These are phyloP conservation scores for Chromoteleia sp. DNA, from an alignment of 2,888 invertebrate genomes.

Conservation along the genomic window DNA sequence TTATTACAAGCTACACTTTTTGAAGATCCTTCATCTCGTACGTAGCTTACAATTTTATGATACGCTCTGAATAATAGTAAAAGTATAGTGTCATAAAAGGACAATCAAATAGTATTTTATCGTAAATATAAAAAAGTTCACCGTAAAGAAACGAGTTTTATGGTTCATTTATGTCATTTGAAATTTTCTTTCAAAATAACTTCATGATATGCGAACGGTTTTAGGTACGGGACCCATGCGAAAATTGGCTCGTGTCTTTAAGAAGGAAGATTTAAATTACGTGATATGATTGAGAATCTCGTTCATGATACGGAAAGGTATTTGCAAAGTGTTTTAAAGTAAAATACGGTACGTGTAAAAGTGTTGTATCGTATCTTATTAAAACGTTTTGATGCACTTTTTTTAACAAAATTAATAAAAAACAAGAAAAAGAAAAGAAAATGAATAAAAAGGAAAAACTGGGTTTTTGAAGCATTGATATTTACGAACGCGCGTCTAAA, in stretches of 20 bases:
- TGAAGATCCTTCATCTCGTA: slow-evolving; percentile 48
- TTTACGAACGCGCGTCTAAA: too few species aligned
- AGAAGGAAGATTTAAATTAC: not conserved
- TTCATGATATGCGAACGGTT: not conserved
- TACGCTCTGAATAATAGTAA: slow-evolving; percentile 77
- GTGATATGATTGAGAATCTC: too few species aligned
- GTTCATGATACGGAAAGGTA: too few species aligned
- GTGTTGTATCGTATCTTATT: too few species aligned
- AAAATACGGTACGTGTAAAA: too few species aligned
- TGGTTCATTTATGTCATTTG: slow-evolving; percentile 68
- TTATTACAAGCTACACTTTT: slow-evolving; percentile 53
- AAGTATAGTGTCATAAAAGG: slow-evolving; percentile 77
- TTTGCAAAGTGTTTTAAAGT: too few species aligned
- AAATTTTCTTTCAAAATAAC: slow-evolving; percentile 42
- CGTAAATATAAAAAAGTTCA: slow-evolving; percentile 73
- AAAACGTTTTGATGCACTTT: too few species aligned
- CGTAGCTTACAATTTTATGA: slow-evolving; percentile 71
- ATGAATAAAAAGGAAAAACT: too few species aligned
- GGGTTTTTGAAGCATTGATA: too few species aligned
- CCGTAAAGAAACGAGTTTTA: slow-evolving; percentile 62
- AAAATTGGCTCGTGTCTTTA: slow-evolving; percentile 4
- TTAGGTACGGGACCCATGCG: not conserved
- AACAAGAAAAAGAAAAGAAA: too few species aligned
- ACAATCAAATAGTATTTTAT: slow-evolving; percentile 76
- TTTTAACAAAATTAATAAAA: too few species aligned